Base-by-base conservation (phyloP, 2,113 vertebrate genomes). In the Phyllopteryx taeniolatus region DNA sequence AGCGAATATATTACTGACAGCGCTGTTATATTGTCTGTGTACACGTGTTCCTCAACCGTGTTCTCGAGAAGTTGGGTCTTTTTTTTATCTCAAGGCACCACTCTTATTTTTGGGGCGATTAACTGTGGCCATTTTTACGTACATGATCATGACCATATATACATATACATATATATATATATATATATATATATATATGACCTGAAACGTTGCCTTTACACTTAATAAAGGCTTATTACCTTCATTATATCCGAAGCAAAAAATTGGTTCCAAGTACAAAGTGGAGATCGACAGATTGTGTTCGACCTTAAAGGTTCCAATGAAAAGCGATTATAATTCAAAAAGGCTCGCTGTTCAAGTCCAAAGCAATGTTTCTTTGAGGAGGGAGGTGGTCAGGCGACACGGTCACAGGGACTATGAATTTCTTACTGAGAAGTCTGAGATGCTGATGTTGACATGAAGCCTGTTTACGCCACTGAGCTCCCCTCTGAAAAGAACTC, bases 391-490 rank as follows among this genome's bases (percentile, higher is more conserved):
- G 59, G 59, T 61, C 31, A 35, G 59, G 59, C 11, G 14, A 35
- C 59, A 35, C 6, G 59, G 59, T 61, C 59, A 61, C 31, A 39
- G 15, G 44, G 44, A 44, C 64, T 27, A 7, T 15, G 56, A 72
- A 57, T 72, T 77, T 76, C 67, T 54, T 46, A 47, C 53, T 19
- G 76, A 71, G 62, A 70, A 79, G 81, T 84, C 46, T 60, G 76
- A 63, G 82, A 82, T 76, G 80, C 75, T 77, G 74, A 73, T 90
- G 84, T 89, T 87, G 85, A 88, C 82, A 88, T 80, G 77, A 87
- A 86, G 89, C 83, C 86, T 90, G 88, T 88, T 89, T 89, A 86
- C 83, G 82, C 79, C 85, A 79, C 85, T 65, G 80, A 73, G 83
- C 75, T 80, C 79, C 80, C 79, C 86, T 85, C 79, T 87, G 86